Base-by-base conservation (phyloP, 2,888 invertebrate genomes). In the Chrysolina americana region DNA sequence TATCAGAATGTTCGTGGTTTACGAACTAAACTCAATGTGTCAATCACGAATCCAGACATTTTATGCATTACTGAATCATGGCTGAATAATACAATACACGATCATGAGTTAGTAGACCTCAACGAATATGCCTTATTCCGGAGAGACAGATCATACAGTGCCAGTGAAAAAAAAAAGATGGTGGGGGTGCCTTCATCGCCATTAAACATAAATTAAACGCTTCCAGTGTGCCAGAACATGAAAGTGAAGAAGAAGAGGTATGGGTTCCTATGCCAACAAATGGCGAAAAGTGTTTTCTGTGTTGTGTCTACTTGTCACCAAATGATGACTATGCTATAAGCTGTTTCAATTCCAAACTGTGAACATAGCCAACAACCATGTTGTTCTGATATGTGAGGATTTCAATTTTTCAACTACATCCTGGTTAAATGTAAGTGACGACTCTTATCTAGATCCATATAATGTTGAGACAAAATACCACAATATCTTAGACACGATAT, bases 51-150 rank as follows among this genome's bases (percentile, higher is more conserved):
- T 44, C 64, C 68, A n/a, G 69, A 73, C 64, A 68, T 68, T 19
- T 41, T 72, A 56, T 72, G 72, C 15, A 36, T 72, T 28, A 56
- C 72, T 13, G 72, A 72, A 68, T 68, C 72, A 17, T 66, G 72
- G 72, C 41, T 73, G 19, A 70, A 73, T 36, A 15, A 62, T 23
- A 48, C 23, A 21, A 73, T 73, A 23, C 21, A 41, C 15, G 71
- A 71, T 53, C 65, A 71, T 68, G 65, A 68, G 59, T 59, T 71
- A 21, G 71, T 73, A 19, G 62, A 71, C 48, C 56, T 50, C 21
- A 50, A 75, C 48, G 41, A 75, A 47, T 75, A 71, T 53, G 23
- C 62, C 13, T 41, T 73, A 41, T 75, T 70, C 63, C 66, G 75
- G 9, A 17, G 75, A 36, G 75, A 75, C 41, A 66, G 75, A n/a